Evolutionary conservation across 2,113 vertebrate genomes (phyloP).

Genomic region (Baryphthengus martii): DNA sequence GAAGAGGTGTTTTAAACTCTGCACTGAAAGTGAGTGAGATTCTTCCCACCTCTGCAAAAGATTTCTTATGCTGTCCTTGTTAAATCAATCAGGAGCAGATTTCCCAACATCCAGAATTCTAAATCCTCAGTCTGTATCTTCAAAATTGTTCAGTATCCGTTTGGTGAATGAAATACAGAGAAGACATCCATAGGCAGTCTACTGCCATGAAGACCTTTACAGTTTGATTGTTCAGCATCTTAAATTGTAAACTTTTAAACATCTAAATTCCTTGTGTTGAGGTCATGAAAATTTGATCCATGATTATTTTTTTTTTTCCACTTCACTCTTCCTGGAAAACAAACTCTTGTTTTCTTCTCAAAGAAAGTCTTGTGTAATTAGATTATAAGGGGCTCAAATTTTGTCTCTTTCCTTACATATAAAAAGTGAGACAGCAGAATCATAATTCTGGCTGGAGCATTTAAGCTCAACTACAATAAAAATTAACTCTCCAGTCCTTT

Average conservation of each 20-base stretch:
- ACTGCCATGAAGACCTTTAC: neutral
- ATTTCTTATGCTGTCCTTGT: neutral
- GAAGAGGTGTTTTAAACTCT: neutral
- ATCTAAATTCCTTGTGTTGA: neutral
- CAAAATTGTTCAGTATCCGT: neutral
- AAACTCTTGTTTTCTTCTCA: neutral
- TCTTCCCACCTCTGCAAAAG: neutral
- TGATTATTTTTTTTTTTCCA: neutral
- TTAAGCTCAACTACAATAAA: neutral
- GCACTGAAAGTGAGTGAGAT: neutral
- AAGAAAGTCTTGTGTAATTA: neutral
- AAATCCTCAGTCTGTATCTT: neutral
- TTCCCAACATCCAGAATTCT: neutral
- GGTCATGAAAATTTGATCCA: neutral
- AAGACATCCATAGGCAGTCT: neutral
- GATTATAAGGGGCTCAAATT: neutral
- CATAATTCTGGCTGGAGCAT: neutral
- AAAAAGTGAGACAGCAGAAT: neutral
- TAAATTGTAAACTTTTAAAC: neutral
- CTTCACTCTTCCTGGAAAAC: neutral
- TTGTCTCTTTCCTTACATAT: neutral
- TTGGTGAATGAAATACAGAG: neutral
- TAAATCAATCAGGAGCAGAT: neutral
- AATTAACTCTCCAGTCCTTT: neutral
- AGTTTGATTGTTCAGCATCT: neutral